Evolutionary conservation across 2,888 invertebrate genomes (phyloP), one percentile per base, ranked within the genome.

Genomic region (Lochmaea capreae): DNA sequence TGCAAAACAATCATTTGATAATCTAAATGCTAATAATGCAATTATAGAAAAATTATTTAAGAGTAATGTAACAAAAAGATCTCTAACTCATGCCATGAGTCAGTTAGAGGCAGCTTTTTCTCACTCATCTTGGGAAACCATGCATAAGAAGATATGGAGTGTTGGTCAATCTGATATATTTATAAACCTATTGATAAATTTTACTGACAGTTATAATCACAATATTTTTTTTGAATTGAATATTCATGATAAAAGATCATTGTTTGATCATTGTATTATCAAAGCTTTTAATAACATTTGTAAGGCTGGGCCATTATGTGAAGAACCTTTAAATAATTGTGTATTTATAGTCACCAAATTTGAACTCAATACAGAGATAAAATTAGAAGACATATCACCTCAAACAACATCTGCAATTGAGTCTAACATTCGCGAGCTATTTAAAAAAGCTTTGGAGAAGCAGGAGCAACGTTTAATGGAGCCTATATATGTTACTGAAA

Each of bases 291-390:
- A 89, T 87, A 97, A 86, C 95, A 95, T 8, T 92, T 96, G 39
- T 87, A 84, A 94, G 69, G 92, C 96, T 58, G 99, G 99, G 0
- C 99, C 99, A 0, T 86, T 99, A 61, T 99, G 99, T 87, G 97
- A 98, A 82, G 99, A 99, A 85, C 97, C 98, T 2, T 93, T 99
- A 93, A 94, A 94, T 89, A 98, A 98, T 1, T 97, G 98, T 1
- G 95, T 94, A 18, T 97, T 98, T 88, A 89, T 95, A 69, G 90
- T 99, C 1, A 94, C 96, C 81, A 93, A 95, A 79, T 98, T 97
- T 95, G 89, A 88, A 0, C 57, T 82, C 16, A 65, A 78, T 10
- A 71, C 61, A 39, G 79, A 80, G n/a, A 85, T 93, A 54, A 89
- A 89, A 54, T 67, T 77, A 16, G 71, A 89, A 86, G 75, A 89